Evolutionary conservation across 2,888 invertebrate species (phyloP).

Genomic region (Escarpia spicata): DNA sequence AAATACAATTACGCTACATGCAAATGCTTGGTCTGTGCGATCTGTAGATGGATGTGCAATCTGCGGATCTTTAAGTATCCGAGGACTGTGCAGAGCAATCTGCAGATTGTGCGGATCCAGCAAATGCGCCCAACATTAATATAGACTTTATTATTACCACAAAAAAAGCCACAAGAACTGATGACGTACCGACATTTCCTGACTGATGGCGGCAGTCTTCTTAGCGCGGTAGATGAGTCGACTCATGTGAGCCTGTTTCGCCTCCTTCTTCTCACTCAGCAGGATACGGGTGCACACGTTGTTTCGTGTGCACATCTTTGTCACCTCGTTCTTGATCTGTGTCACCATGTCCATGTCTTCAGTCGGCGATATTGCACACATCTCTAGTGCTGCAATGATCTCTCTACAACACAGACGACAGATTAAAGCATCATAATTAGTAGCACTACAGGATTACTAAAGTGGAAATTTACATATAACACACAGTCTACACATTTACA

Average conservation of each 20-base stretch:
- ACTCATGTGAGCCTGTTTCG: conserved; percentile 50
- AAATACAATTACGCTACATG: too few species aligned
- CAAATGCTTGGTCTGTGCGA: too few species aligned
- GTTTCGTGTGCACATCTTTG: conserved; percentile 57
- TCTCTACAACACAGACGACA: conserved; percentile 48
- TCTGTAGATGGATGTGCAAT: too few species aligned
- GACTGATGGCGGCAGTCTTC: not conserved
- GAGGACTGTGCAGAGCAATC: too few species aligned
- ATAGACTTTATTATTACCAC: not conserved
- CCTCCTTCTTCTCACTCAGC: conserved; percentile 55
- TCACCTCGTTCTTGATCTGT: conserved; percentile 63
- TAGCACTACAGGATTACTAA: not conserved
- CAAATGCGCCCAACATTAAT: too few species aligned
- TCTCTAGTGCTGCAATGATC: conserved; percentile 54
- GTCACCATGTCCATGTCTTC: conserved; percentile 64
- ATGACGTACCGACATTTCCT: not conserved
- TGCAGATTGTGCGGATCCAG: too few species aligned
- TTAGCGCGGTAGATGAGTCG: conserved; percentile 50
- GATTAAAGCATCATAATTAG: not conserved
- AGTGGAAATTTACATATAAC: not conserved
- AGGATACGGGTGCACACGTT: conserved; percentile 59
- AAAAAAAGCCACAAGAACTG: not conserved
- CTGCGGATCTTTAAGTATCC: too few species aligned
- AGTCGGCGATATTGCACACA: conserved; percentile 57
- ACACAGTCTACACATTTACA: not conserved